A percentile compares a stretch with the other conserved stretches of the same genome.
These are phyloP conservation scores for Trichogramma dendrolimi DNA, from an alignment of 2,888 invertebrate genomes.

Conservation along the genomic window DNA sequence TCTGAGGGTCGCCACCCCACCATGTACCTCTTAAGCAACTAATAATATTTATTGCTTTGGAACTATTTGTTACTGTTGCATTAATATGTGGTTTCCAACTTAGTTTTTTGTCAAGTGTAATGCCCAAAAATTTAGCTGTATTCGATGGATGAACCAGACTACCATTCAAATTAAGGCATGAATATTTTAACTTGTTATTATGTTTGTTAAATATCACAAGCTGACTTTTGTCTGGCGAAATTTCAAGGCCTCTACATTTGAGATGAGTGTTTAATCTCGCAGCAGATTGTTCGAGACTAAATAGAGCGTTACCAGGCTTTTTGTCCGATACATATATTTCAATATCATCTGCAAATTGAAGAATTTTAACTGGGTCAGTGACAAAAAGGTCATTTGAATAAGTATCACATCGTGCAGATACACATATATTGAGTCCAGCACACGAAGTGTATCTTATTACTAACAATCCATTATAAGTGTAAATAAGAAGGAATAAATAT, in stretches of 20 bases:
- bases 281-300: no score
- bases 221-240: conserved; percentile 20
- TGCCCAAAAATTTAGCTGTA: conserved; percentile 20
- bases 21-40: conserved; percentile 22
- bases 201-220: conserved; percentile 22
- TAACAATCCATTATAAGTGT: no score
- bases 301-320: background rate
- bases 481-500: no score
- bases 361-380: no score
- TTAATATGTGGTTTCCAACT: conserved; percentile 20
- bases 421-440: no score
- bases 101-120: conserved; percentile 17
- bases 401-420: no score
- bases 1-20: conserved; percentile 22
- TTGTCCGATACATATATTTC: conserved; percentile 5
- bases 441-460: no score
- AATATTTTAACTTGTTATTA: background rate
- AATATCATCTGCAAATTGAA: conserved; percentile 26
- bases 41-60: conserved; percentile 10
- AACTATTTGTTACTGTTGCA: conserved; percentile 8
- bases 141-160: background rate
- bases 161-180: background rate
- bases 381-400: conserved; percentile 8
- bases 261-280: background rate
- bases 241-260: conserved; percentile 4